These are phyloP conservation scores for Chunga burmeisteri DNA, from an alignment of 2,113 vertebrate genomes.

Conservation along the genomic window DNA sequence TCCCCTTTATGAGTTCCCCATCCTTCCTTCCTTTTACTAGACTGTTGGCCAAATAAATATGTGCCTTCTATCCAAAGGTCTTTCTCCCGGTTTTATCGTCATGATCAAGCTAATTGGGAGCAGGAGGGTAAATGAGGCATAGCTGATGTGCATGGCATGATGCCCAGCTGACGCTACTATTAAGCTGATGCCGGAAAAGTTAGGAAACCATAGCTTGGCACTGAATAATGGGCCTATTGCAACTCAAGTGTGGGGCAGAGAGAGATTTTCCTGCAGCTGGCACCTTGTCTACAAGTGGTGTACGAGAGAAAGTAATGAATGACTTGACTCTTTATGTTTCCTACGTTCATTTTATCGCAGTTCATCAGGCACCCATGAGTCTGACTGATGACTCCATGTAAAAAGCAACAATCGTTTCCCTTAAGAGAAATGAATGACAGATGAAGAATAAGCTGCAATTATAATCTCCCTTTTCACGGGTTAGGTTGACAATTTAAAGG, in stretches of 20 bases:
- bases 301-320: slow-evolving; percentile 57
- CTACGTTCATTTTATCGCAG: slow-evolving; percentile 34
- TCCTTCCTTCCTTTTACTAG: slow-evolving; percentile 59
- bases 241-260: slow-evolving; percentile 57
- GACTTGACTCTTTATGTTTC: slow-evolving; percentile 51
- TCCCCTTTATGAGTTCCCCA: slow-evolving; percentile 41
- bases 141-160: slow-evolving; percentile 31
- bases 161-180: slow-evolving; percentile 55
- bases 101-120: slow-evolving; percentile 60
- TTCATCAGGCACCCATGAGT: slow-evolving; percentile 5
- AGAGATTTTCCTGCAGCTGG: slow-evolving; percentile 62
- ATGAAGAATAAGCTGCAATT: slow-evolving; percentile 21
- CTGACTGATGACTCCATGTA: slow-evolving; percentile 45
- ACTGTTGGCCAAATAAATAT: slow-evolving; percentile 65
- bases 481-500: not conserved
- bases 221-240: slow-evolving; percentile 68
- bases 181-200: slow-evolving; percentile 68
- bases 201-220: slow-evolving; percentile 47
- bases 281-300: slow-evolving; percentile 39
- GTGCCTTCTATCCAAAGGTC: slow-evolving; percentile 55
- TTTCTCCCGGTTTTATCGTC: slow-evolving; percentile 58
- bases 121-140: slow-evolving; percentile 64
- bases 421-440: slow-evolving; percentile 10
- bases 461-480: not conserved
- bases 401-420: not conserved